Evolutionary conservation across 2,888 invertebrate species (phyloP), one percentile per base, ranked within the genome.

Genomic region (Rapana venosa): DNA sequence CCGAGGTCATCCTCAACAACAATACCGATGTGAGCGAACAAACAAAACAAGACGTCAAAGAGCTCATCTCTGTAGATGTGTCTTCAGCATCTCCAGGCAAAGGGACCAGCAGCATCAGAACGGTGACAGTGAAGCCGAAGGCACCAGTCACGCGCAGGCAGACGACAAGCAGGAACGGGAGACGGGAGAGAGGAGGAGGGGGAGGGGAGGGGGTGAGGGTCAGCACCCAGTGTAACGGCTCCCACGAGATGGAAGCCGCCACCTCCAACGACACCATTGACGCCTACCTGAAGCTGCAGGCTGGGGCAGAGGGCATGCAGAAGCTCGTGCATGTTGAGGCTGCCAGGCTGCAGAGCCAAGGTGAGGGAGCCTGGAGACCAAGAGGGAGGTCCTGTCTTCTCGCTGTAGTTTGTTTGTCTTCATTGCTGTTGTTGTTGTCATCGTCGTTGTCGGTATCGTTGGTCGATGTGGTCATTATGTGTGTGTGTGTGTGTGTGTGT

Each of bases 261-360:
- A 74, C 74, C 20, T 84, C 90, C 35, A 86, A 26, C 74, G 88
- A 66, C 66, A 88, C 90, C n/a, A 88, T 90, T 36, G 88, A 90
- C 58, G 90, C 90, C 30, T 88, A 90, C 56, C 70, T 90, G 36
- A 88, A 61, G 81, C 83, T 90, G 66, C 90, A 90, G 90, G 58
- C 35, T n/a, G 87, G 35, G 36, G 58, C 30, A 6, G 56, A n/a
- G 36, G n/a, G 20, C 5, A 66, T 36, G 32, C n/a, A 30, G 32
- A 26, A 79, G 26, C 13, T 17, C 17, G 47, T 20, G 20, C 22
- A 30, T 22, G n/a, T n/a, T n/a, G n/a, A n/a, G n/a, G 81, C 26
- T 11, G 88, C 61, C 1, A 84, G 11, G 15, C 22, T 36, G 17
- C 84, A 83, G 36, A 35, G 58, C 11, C 74, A 74, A 36, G 35